Conservation (phyloP, 92 coral and sea anemone genomes). For the Parazoanthus atlanticus region DNA sequence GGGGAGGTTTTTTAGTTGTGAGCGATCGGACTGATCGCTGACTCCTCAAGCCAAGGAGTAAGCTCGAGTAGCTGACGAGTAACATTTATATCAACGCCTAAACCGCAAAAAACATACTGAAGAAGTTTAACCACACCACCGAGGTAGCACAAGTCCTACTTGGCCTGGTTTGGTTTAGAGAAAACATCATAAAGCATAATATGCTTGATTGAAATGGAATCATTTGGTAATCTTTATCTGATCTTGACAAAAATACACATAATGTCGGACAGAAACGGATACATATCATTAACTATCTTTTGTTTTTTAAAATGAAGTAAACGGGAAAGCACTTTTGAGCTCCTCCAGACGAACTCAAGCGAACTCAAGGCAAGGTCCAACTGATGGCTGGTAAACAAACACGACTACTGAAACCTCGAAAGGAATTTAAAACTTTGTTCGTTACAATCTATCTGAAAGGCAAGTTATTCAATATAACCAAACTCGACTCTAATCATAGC, state of each 20-base stretch:
- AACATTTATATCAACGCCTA: neutral
- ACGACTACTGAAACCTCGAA: neutral
- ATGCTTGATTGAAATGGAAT: no score
- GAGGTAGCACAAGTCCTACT: neutral
- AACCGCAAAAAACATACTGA: neutral
- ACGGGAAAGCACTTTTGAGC: neutral
- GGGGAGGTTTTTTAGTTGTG: no score
- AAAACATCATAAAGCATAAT: no score
- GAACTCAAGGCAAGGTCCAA: neutral
- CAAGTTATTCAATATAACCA: neutral
- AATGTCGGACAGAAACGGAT: neutral
- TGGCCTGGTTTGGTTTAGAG: neutral
- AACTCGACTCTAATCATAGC: neutral
- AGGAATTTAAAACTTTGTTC: no score
- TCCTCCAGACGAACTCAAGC: neutral
- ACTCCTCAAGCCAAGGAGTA: no score
- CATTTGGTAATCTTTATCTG: neutral
- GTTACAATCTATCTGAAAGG: neutral
- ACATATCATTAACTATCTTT: neutral
- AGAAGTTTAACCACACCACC: no score
- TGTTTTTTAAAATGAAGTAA: neutral
- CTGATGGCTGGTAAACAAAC: neutral
- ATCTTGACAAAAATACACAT: no score
- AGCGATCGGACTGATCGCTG: neutral
- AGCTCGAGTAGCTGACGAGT: no score